phyloP scores from a whole-genome alignment of 2,888 invertebrate genomes.

The Buathra laborator region DNA sequence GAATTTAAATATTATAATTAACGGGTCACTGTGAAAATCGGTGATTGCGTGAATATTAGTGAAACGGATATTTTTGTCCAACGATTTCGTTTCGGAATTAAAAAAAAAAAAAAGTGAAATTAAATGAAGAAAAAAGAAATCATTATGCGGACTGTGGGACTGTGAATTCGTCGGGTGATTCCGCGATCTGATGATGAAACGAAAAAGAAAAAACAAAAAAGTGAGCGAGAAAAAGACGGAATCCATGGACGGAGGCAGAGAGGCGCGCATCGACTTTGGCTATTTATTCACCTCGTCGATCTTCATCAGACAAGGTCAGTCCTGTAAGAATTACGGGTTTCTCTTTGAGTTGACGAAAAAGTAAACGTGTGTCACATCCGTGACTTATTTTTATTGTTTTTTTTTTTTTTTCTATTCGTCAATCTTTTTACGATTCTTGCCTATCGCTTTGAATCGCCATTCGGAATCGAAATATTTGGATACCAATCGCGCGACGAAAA shows the following conservation, averaged over 20 bases:
- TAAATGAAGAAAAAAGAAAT: conserved; percentile 40
- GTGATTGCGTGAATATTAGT: conserved; percentile 58
- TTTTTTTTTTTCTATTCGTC: conserved; percentile 23
- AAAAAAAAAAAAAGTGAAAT: conserved; percentile 1
- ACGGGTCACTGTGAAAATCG: conserved; percentile 13
- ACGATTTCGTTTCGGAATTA: conserved; percentile 29
- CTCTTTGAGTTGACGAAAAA: conserved; percentile 33
- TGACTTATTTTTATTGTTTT: conserved; percentile 2
- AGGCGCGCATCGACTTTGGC: conserved; percentile 72
- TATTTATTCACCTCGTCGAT: conserved; percentile 74
- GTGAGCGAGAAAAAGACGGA: conserved; percentile 60
- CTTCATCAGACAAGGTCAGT: conserved; percentile 80
- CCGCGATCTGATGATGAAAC: conserved; percentile 20
- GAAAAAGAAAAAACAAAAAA: conserved; percentile 25
- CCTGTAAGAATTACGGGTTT: conserved; percentile 68
- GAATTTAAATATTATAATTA: conserved; percentile 55
- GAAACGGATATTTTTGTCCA: conserved; percentile 44
- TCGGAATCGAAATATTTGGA: conserved; percentile 18
- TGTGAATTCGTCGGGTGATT: conserved; percentile 48
- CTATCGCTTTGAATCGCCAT: conserved; percentile 27
- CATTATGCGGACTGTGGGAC: conserved; percentile 23
- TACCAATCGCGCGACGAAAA: conserved; percentile 65
- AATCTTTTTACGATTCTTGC: conserved; percentile 29
- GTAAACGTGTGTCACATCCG: conserved; percentile 33
- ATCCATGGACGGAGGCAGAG: conserved; percentile 74